Conservation (phyloP, 2,113 vertebrate genomes). For the Mungos mungo region DNA sequence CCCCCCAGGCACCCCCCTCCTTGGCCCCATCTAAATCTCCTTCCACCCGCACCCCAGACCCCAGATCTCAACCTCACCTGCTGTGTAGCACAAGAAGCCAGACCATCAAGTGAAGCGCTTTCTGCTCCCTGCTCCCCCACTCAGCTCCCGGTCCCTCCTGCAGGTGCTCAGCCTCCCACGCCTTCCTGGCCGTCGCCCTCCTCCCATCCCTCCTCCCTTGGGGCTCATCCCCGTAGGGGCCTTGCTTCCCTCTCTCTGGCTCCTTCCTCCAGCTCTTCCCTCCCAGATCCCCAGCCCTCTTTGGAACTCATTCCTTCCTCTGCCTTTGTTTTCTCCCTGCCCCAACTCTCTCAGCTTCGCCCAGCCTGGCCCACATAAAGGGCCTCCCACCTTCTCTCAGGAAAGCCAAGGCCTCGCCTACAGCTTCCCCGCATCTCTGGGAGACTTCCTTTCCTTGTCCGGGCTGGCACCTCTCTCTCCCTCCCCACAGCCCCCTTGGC, state of each 20-base stretch:
- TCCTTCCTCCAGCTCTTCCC: background rate
- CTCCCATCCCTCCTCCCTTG: background rate
- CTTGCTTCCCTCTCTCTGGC: background rate
- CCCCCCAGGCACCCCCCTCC: background rate
- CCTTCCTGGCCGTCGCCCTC: background rate
- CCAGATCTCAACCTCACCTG: background rate
- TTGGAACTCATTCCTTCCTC: too few species aligned
- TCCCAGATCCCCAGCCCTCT: background rate
- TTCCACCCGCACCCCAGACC: background rate
- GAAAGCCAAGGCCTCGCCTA: background rate
- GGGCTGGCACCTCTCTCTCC: background rate
- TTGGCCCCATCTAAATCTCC: background rate
- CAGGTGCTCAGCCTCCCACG: background rate
- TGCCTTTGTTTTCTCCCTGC: background rate
- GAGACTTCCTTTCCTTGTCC: background rate
- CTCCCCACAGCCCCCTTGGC: fast-evolving
- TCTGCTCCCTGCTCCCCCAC: background rate
- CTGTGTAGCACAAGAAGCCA: background rate
- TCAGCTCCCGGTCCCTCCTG: fast-evolving
- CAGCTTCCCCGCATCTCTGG: background rate
- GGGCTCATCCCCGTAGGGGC: background rate
- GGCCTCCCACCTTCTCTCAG: background rate
- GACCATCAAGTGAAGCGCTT: background rate
- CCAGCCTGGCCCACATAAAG: background rate
- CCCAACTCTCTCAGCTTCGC: background rate